A percentile compares a stretch with the other conserved stretches of the same genome.
These are phyloP conservation scores for Rhincodon typus DNA, from an alignment of 2,797 vertebrate species.

Conservation along the genomic window DNA sequence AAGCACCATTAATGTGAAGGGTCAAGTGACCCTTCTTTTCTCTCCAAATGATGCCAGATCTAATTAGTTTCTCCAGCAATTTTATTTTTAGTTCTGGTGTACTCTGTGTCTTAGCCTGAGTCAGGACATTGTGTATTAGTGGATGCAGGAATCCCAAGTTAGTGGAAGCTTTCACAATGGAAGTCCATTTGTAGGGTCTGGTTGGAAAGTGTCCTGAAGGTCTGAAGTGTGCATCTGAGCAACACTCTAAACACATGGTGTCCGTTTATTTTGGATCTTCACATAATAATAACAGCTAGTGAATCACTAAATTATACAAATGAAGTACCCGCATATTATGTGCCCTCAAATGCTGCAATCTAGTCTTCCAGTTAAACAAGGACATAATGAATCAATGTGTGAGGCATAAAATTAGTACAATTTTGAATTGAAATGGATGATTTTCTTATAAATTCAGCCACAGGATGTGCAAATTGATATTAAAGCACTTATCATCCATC, in stretches of 20 bases:
- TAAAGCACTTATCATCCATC: background rate
- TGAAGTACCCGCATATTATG: background rate
- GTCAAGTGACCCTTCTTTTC: no score
- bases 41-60: no score
- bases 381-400: background rate
- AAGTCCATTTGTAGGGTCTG: background rate
- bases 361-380: background rate
- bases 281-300: background rate
- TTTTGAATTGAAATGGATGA: background rate
- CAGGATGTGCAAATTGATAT: background rate
- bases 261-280: no score
- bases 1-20: no score
- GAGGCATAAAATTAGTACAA: background rate
- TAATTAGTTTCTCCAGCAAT: no score
- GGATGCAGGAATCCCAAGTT: background rate
- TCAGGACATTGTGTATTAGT: background rate
- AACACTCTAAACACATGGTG: background rate
- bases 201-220: background rate
- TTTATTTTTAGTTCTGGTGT: background rate
- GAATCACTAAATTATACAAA: background rate
- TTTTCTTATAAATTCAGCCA: background rate
- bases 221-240: background rate
- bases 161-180: background rate
- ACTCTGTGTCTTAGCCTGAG: background rate
- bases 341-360: background rate